phyloP scores from a whole-genome alignment of 2,797 vertebrate species.

The Petrocephalus sullivani region DNA sequence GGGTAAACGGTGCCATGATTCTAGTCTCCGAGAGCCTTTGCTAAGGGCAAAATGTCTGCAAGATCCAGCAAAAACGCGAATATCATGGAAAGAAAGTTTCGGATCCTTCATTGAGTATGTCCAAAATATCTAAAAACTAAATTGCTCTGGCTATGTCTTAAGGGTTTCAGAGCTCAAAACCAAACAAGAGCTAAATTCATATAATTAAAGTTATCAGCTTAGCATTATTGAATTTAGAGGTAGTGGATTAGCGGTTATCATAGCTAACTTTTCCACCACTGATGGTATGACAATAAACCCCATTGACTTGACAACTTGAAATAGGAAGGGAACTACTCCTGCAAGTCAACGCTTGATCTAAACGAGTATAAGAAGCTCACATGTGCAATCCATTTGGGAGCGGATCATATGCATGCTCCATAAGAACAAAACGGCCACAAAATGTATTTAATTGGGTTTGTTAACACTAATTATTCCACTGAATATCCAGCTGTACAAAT shows the following conservation, averaged over 20 bases:
- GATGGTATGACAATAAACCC: not conserved
- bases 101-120: not conserved
- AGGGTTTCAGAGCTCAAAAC: not conserved
- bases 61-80: not conserved
- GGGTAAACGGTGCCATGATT: not conserved
- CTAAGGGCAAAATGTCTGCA: not conserved
- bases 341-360: not conserved
- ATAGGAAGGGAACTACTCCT: not conserved
- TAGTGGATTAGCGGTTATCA: not conserved
- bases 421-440: not conserved
- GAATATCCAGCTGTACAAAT: conserved; percentile 1
- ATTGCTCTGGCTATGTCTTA: not conserved
- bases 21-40: not conserved
- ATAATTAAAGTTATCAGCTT: not conserved
- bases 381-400: not conserved
- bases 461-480: not conserved
- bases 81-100: not conserved
- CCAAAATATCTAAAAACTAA: not conserved
- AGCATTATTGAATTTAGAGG: not conserved
- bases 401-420: not conserved
- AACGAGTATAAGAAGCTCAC: not conserved
- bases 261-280: not conserved
- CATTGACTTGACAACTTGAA: not conserved
- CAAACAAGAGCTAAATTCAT: not conserved
- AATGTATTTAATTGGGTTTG: not conserved